Evolutionary conservation across 2,113 vertebrate species (phyloP).

Genomic region (Tupaia tana): DNA sequence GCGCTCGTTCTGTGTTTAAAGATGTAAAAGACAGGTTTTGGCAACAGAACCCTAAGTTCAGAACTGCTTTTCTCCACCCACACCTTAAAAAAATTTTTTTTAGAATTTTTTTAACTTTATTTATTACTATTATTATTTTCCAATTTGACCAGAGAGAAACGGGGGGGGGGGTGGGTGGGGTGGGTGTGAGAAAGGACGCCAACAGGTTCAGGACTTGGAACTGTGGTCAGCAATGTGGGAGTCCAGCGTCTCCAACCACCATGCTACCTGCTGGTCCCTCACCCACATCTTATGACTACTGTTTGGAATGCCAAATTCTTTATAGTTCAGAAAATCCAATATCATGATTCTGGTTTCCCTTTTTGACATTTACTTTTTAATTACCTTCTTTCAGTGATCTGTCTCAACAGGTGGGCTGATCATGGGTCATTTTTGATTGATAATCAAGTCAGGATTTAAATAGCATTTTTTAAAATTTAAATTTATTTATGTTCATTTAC

Average conservation of each 20-base stretch:
- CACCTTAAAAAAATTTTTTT: background rate
- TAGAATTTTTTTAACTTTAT: too few species aligned
- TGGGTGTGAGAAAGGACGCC: too few species aligned
- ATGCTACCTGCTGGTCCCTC: background rate
- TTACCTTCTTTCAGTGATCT: background rate
- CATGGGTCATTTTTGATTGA: background rate
- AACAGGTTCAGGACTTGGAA: too few species aligned
- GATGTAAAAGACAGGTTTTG: background rate
- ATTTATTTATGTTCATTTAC: too few species aligned
- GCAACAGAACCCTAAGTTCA: background rate
- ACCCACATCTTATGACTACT: background rate
- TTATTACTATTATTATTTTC: too few species aligned
- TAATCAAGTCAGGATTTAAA: background rate
- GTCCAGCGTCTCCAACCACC: too few species aligned
- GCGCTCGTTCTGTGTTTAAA: constrained; percentile 37
- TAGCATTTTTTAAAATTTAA: too few species aligned
- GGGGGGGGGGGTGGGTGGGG: too few species aligned
- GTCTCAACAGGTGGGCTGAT: background rate
- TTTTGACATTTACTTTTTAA: constrained; percentile 37
- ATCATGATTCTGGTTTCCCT: background rate
- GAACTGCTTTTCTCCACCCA: background rate
- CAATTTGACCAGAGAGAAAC: too few species aligned
- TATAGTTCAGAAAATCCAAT: background rate
- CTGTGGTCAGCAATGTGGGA: too few species aligned
- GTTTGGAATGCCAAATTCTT: background rate